These are phyloP conservation scores for Arctocebus calabarensis DNA, from an alignment of 2,797 vertebrate species.

Conservation along the genomic window DNA sequence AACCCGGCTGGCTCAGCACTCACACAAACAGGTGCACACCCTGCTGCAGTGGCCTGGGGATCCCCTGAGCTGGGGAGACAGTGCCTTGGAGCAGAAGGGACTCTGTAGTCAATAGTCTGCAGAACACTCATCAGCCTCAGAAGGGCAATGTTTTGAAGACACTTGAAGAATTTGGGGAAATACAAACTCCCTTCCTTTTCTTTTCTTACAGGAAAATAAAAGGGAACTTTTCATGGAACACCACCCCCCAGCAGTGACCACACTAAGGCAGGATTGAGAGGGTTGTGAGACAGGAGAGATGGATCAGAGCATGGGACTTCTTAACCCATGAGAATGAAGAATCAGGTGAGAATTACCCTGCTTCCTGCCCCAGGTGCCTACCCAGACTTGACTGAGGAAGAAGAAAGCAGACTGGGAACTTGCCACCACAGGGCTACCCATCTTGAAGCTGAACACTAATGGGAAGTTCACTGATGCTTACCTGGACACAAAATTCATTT, in stretches of 20 bases:
- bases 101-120: not conserved
- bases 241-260: not conserved
- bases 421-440: rapidly evolving
- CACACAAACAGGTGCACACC: not conserved
- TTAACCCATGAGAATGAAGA: not conserved
- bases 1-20: not conserved
- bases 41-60: not conserved
- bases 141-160: not conserved
- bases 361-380: not conserved
- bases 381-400: not conserved
- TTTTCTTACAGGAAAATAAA: not conserved
- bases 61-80: not conserved
- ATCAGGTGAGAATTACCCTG: not conserved
- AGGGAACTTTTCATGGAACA: not conserved
- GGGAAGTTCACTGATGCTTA: too few relatives aligned
- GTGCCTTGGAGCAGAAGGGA: not conserved
- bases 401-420: not conserved
- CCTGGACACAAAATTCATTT: not conserved
- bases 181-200: not conserved
- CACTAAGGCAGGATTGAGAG: not conserved
- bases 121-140: not conserved
- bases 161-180: not conserved
- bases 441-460: not conserved
- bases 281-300: not conserved
- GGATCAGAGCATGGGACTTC: not conserved